Percentiles rank a stretch among this genome's conserved stretches.
These are phyloP conservation scores for Orthonyx spaldingii DNA, from an alignment of 2,113 vertebrate genomes.

Conservation along the genomic window DNA sequence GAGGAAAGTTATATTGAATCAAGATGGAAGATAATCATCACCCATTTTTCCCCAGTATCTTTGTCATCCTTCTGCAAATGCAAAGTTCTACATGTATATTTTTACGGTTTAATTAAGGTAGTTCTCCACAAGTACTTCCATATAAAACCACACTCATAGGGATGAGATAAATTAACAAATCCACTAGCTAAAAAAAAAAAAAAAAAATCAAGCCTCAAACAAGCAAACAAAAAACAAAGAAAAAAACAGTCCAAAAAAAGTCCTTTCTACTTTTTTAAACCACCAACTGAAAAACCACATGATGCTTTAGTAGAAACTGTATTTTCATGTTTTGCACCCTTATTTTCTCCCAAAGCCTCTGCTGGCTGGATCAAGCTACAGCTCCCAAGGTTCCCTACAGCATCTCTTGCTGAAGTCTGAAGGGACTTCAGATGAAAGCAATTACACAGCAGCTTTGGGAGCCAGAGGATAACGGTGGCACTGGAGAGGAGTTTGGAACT, in stretches of 20 bases:
- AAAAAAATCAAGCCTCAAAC: not conserved
- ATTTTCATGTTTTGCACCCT: not conserved
- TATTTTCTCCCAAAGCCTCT: not conserved
- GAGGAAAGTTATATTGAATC: not conserved
- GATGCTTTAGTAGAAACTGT: not conserved
- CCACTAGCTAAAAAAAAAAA: not conserved
- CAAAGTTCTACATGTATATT: not conserved
- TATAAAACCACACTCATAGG: not conserved
- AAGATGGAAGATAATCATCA: not conserved
- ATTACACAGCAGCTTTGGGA: not conserved
- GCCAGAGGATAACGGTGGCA: not conserved
- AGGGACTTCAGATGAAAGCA: not conserved
- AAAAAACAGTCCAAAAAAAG: not conserved
- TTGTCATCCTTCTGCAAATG: not conserved
- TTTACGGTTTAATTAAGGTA: not conserved
- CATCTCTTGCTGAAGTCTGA: not conserved
- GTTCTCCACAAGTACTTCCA: not conserved
- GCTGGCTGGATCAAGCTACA: not conserved
- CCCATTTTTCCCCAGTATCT: not conserved
- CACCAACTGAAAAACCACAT: not conserved
- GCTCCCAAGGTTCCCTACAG: not conserved
- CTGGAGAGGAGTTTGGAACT: not conserved
- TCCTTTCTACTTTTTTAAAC: not conserved
- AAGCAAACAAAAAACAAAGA: not conserved
- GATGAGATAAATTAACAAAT: not conserved